Evolutionary conservation across 2,113 vertebrate species (phyloP).

Genomic region (Zingel zingel): DNA sequence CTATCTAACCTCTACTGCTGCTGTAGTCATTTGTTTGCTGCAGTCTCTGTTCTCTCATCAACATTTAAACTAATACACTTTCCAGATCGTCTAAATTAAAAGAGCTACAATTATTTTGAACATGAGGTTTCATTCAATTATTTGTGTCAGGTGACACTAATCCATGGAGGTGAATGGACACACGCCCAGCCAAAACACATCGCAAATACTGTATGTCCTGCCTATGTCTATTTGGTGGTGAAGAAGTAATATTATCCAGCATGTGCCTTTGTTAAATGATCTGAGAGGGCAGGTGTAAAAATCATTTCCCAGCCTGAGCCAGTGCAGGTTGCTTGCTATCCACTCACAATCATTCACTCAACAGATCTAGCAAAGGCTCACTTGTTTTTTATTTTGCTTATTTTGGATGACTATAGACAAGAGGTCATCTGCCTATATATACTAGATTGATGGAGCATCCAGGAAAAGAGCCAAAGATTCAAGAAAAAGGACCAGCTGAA

Average conservation of each 20-base stretch:
- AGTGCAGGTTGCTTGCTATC: slow-evolving; percentile 15
- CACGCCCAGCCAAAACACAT: slow-evolving; percentile 10
- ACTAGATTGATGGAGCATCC: neutral
- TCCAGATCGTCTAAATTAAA: neutral
- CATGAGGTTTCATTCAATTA: neutral
- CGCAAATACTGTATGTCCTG: slow-evolving; percentile 5
- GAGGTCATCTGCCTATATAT: slow-evolving; percentile 17
- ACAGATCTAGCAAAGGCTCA: neutral
- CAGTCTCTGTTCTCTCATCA: neutral
- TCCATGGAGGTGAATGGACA: neutral
- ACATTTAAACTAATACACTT: slow-evolving; percentile 1
- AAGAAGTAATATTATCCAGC: slow-evolving; percentile 49
- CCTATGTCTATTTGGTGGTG: neutral
- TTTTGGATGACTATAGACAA: slow-evolving; percentile 32
- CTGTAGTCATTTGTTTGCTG: slow-evolving; percentile 21
- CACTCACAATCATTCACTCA: slow-evolving; percentile 4
- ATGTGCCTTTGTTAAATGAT: slow-evolving; percentile 43
- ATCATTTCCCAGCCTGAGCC: slow-evolving; percentile 49
- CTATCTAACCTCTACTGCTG: slow-evolving; percentile 34
- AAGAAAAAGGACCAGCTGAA: slow-evolving; percentile 5
- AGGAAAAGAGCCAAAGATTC: slow-evolving; percentile 19
- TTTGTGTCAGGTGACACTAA: neutral
- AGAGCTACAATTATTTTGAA: neutral
- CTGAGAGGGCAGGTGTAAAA: slow-evolving; percentile 51
- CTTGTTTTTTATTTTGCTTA: slow-evolving; percentile 48